Conservation (phyloP, 2,888 invertebrate genomes). For the Gandaritis pyraliata region DNA sequence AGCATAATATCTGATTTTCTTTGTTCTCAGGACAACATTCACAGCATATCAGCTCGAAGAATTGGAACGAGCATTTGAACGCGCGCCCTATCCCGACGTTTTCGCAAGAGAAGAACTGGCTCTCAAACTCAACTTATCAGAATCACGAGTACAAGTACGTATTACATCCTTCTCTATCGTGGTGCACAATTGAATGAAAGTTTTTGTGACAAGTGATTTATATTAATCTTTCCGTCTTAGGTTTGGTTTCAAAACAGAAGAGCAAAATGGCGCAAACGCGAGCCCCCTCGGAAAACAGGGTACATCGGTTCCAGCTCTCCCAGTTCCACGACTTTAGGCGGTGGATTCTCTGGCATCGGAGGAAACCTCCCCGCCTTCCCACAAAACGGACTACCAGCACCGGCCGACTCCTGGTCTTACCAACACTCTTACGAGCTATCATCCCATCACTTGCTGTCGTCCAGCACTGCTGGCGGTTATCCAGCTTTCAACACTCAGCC, state of each 20-base stretch:
- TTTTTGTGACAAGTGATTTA: neutral
- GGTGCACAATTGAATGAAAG: neutral
- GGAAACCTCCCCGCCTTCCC: conserved; percentile 82
- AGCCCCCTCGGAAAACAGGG: conserved; percentile 95
- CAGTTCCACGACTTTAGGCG: conserved; percentile 87
- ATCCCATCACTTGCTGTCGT: conserved; percentile 90
- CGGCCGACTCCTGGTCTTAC: conserved; percentile 92
- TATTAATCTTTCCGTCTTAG: conserved; percentile 46
- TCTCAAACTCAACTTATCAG: conserved; percentile 94
- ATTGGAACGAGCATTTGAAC: conserved; percentile 95
- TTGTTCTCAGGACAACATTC: conserved; percentile 93
- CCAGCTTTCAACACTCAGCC: conserved; percentile 86
- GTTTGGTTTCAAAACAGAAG: conserved; percentile 96
- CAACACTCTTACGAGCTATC: conserved; percentile 91
- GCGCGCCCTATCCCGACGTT: conserved; percentile 98
- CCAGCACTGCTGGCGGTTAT: conserved; percentile 85
- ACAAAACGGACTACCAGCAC: conserved; percentile 85
- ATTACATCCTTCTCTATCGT: neutral
- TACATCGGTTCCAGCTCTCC: conserved; percentile 89
- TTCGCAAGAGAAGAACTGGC: conserved; percentile 97
- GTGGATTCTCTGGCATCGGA: conserved; percentile 82
- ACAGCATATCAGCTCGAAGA: conserved; percentile 97
- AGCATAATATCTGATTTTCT: conserved; percentile 24
- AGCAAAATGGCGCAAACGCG: conserved; percentile 97
- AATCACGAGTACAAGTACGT: conserved; percentile 84